phyloP scores from a whole-genome alignment of 53 echinoderm and acorn worm genomes.

The Henricia sp. region DNA sequence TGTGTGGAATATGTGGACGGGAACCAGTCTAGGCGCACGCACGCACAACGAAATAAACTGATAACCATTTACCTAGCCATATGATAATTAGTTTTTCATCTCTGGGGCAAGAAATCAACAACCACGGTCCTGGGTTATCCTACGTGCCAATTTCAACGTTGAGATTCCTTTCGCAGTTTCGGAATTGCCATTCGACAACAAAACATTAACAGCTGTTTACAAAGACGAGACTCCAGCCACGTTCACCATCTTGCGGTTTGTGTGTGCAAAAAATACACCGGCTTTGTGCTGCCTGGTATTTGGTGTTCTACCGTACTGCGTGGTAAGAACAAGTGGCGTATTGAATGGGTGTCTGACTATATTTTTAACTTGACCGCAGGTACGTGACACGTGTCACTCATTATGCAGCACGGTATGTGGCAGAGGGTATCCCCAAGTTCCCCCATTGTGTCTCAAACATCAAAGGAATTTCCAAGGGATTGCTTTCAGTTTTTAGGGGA shows the following conservation, averaged over 20 bases:
- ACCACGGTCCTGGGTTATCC: too few relatives aligned
- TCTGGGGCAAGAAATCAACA: too few relatives aligned
- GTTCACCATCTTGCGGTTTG: not conserved
- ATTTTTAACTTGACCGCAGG: not conserved
- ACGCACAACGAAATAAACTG: not conserved
- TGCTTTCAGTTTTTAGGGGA: too few relatives aligned
- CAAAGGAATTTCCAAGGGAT: too few relatives aligned
- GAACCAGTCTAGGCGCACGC: not conserved
- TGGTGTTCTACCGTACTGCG: too few relatives aligned
- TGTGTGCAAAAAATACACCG: not conserved
- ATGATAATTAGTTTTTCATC: conserved; percentile 1
- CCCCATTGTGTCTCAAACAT: too few relatives aligned
- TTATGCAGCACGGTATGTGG: too few relatives aligned
- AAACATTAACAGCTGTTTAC: conserved; percentile 6
- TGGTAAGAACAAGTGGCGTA: too few relatives aligned
- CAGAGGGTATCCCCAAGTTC: not conserved
- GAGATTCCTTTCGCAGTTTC: not conserved
- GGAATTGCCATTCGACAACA: conserved; percentile 25
- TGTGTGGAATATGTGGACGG: too few relatives aligned
- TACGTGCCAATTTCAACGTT: not conserved
- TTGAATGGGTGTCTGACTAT: conserved; percentile 1
- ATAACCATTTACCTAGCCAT: conserved; percentile 16
- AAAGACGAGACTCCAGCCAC: not conserved
- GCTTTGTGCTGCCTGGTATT: too few relatives aligned
- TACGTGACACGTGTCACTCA: conserved; percentile 22